Base-by-base conservation (phyloP, 2,888 invertebrate species). In the Apocheima hispidaria region DNA sequence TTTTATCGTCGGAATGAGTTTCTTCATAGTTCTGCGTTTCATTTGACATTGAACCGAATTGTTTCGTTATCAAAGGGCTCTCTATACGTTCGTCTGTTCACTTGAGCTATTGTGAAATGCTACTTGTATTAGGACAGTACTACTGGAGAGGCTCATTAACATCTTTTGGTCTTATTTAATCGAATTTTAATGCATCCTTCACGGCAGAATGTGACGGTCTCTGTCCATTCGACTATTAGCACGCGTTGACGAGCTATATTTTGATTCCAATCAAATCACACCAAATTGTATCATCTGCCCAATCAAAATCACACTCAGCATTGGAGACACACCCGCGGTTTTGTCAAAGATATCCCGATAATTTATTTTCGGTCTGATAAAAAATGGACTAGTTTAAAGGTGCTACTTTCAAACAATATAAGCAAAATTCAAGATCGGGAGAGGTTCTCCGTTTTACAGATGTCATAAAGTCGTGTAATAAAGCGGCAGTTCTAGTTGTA, bases 11-110 rank as follows among this genome's bases (percentile, higher is more conserved):
- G 72, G 69, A 74, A 81, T 78, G 74, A 84, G 87, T 89, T 89
- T 87, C 88, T 87, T 86, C 83, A 90, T 83, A 83, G 77, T 75
- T 79, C 72, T 73, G 72, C 75, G 77, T 82, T 77, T 70, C 73
- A 73, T 81, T 76, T 86, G 88, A 88, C 91, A 90, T 90, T 91
- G 90, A 86, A 88, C 88, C 84, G 82, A 88, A 88, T 88, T 84
- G 77, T 83, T 84, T 84, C 78, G 82, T 88, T 90, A 90, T 90
- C 88, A 81, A 77, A 84, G 85, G 82, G 84, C 83, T 80, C 83
- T 80, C 78, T 76, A 82, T 84, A 79, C 75, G 75, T 81, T 82
- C 79, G 82, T 82, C 77, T 74, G 75, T 63, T 70, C 69, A 67
- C 71, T 69, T 78, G 69, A 70, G 70, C 63, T 69, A 60, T 89